Conservation (phyloP, 2,797 vertebrate species). For the Phrynocephalus vlangalii region DNA sequence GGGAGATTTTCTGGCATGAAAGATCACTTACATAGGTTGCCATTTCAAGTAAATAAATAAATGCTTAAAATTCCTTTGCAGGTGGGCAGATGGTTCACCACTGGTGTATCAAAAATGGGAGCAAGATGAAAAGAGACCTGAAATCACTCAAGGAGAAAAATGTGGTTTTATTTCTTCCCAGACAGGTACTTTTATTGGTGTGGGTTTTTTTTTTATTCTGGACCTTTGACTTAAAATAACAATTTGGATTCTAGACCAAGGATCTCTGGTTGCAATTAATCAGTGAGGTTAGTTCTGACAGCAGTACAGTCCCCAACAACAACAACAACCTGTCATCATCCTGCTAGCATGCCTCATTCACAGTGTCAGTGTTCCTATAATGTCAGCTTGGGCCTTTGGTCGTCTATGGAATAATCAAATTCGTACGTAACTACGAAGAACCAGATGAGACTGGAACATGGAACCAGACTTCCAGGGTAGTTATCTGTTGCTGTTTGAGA, state of each 20-base stretch:
- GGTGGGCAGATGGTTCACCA: constrained; percentile 88
- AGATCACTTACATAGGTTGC: background rate
- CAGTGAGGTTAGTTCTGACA: background rate
- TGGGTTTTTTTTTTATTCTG: constrained; percentile 31
- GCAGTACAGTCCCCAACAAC: too few species aligned
- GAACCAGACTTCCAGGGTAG: background rate
- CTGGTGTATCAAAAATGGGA: constrained; percentile 89
- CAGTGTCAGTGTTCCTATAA: too few species aligned
- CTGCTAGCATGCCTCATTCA: background rate
- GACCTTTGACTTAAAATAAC: background rate
- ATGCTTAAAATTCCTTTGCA: constrained; percentile 70
- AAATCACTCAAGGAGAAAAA: constrained; percentile 62
- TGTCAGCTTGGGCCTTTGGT: background rate
- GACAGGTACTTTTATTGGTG: constrained; percentile 80
- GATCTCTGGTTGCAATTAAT: too few species aligned
- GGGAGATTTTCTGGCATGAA: background rate
- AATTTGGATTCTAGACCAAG: background rate
- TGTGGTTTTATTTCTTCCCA: constrained; percentile 89
- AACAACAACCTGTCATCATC: background rate
- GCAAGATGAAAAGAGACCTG: constrained; percentile 51
- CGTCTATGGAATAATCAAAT: background rate
- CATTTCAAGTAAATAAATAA: constrained; percentile 26
- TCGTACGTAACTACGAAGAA: background rate
- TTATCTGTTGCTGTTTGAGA: background rate
- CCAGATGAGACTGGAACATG: background rate